Percentiles rank a stretch among this genome's conserved stretches.
These are phyloP conservation scores for Cisticola juncidis DNA, from an alignment of 2,113 vertebrate species.

Conservation along the genomic window DNA sequence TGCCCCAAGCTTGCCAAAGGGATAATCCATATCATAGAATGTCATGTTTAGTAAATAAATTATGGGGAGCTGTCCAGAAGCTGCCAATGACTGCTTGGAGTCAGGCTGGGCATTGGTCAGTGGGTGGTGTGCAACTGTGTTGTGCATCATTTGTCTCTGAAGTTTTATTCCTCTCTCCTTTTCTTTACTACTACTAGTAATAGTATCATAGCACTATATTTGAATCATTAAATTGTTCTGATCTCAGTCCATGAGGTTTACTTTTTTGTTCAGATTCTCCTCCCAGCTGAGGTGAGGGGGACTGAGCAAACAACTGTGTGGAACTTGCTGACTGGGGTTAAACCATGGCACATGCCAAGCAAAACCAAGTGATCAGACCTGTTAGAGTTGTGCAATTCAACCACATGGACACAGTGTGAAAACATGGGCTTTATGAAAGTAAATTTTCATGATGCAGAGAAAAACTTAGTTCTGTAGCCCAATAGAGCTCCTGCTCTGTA, in stretches of 20 bases:
- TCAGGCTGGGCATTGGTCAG: not conserved
- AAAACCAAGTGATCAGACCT: not conserved
- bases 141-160: not conserved
- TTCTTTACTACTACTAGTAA: not conserved
- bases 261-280: not conserved
- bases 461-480: not conserved
- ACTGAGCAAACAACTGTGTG: fast-evolving
- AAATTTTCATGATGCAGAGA: not conserved
- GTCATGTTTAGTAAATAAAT: not conserved
- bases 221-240: not conserved
- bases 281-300: not conserved
- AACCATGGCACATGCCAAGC: not conserved
- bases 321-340: not conserved
- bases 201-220: not conserved
- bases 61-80: not conserved
- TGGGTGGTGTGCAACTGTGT: not conserved
- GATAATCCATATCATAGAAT: not conserved
- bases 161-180: not conserved
- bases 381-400: not conserved
- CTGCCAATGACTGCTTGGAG: not conserved
- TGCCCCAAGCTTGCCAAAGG: not conserved
- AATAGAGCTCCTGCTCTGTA: not conserved
- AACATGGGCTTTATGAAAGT: not conserved
- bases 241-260: not conserved
- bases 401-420: not conserved